Evolutionary conservation across 2,888 invertebrate species (phyloP), one percentile per base, ranked within the genome.

Genomic region (Nomada fabriciana): DNA sequence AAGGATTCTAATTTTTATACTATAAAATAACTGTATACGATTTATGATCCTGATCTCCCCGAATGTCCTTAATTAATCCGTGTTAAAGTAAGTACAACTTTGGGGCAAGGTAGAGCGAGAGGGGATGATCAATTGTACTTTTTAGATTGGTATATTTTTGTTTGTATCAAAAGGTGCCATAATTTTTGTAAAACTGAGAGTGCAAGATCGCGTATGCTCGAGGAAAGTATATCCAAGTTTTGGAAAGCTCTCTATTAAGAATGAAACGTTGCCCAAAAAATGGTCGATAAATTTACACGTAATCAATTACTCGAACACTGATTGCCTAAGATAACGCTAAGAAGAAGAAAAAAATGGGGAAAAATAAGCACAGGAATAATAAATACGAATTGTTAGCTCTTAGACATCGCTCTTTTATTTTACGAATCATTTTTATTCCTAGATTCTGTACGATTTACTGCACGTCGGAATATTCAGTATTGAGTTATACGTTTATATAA

Each of bases 251-350:
- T 63, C 47, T 13, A 36, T 59, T 25, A 18, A 15, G 10, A 7
- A 15, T 61, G 20, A 1, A 43, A 60, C 23, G 13, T 36, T 79
- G 60, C 57, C 63, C 75, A 63, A 53, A n/a, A 36, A 53, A 20
- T 43, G 23, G 18, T 57, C 18, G 65, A 25, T 53, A 55, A 43
- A 3, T 23, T 42, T 53, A 64, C 23, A 15, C 1, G 36, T 36
- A 36, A 36, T 36, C 11, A 50, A 50, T 36, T 79, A 73, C 80
- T 73, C 73, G 80, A 70, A 64, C 80, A 73, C 80, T 81, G 79
- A 79, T 79, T 68, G 65, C 42, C 79, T 63, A 63, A 43, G 43
- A 55, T 50, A 68, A 76, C 20, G 59, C 36, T 36, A 36, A 36
- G 36, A 36, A n/a, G n/a, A 29, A 7, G 25, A 29, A 29, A 29